phyloP scores from a whole-genome alignment of 1,140 invertebrate genomes.

The Sycophila sp. region DNA sequence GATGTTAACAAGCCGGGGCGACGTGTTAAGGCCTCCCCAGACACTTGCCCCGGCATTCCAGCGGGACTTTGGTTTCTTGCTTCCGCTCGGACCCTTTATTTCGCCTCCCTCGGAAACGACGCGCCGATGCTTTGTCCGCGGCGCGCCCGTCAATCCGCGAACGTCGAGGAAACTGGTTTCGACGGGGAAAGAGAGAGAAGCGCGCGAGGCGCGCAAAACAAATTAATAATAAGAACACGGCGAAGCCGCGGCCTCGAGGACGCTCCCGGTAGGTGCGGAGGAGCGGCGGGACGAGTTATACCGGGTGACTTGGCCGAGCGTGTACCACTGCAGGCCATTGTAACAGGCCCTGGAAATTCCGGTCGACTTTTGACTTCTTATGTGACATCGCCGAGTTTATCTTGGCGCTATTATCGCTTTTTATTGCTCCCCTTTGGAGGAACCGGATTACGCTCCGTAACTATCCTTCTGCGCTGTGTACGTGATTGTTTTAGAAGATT shows the following conservation, averaged over 20 bases:
- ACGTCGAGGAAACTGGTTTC: constrained; percentile 25
- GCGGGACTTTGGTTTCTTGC: neutral
- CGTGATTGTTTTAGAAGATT: neutral
- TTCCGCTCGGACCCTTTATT: neutral
- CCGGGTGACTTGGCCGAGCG: neutral
- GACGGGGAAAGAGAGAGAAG: neutral
- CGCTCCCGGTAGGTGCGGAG: neutral
- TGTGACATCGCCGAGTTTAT: too few species aligned
- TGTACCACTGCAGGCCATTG: neutral
- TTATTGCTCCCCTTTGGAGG: neutral
- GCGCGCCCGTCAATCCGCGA: constrained; percentile 6
- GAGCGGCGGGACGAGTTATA: constrained; percentile 2
- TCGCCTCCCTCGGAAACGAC: neutral
- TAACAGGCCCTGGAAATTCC: constrained; percentile 17
- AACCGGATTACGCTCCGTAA: too few species aligned
- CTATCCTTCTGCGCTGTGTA: too few species aligned
- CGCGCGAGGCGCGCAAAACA: constrained; percentile 14
- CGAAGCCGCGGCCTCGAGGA: neutral
- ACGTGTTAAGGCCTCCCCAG: neutral
- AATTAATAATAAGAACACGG: constrained; percentile 36
- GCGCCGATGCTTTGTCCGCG: constrained; percentile 6
- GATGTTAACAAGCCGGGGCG: constrained; percentile 20
- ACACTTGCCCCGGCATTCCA: too few species aligned
- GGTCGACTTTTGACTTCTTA: constrained; percentile 11
- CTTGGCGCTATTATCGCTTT: constrained; percentile 1